phyloP scores from a whole-genome alignment of 2,888 invertebrate species.

The Choreutis nemorana region DNA sequence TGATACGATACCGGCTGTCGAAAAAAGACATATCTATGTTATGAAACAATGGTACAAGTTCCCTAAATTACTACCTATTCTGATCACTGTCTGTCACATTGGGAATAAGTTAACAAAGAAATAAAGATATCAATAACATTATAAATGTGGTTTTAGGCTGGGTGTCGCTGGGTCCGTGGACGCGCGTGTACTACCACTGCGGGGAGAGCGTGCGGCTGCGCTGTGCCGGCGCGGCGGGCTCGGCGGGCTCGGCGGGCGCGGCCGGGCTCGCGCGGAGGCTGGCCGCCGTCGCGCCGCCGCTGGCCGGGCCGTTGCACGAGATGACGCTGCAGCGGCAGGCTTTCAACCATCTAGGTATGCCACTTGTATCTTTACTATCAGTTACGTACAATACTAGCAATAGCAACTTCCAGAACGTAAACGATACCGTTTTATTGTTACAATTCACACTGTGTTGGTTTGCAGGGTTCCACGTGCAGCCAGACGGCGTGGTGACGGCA shows the following conservation, averaged over 20 bases:
- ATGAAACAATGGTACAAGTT: no score
- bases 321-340: constrained; percentile 81
- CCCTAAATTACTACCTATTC: no score
- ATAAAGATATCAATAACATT: no score
- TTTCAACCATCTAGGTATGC: constrained; percentile 78
- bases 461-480: constrained; percentile 88
- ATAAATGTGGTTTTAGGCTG: constrained; percentile 33
- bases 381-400: no score
- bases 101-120: not conserved
- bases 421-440: not conserved
- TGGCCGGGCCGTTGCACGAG: constrained; percentile 77
- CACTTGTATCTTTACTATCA: not conserved
- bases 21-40: no score
- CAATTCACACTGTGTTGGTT: not conserved
- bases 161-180: constrained; percentile 68
- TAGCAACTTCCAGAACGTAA: not conserved
- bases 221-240: constrained; percentile 73
- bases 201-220: constrained; percentile 90
- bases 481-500: constrained; percentile 92
- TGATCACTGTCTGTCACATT: no score
- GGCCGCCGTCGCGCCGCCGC: constrained; percentile 76
- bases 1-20: no score
- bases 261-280: constrained; percentile 83
- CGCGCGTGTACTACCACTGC: constrained; percentile 90
- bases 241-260: constrained; percentile 81